Conservation (phyloP, 2,888 invertebrate genomes). For the Scelioninae gen. 2 region DNA sequence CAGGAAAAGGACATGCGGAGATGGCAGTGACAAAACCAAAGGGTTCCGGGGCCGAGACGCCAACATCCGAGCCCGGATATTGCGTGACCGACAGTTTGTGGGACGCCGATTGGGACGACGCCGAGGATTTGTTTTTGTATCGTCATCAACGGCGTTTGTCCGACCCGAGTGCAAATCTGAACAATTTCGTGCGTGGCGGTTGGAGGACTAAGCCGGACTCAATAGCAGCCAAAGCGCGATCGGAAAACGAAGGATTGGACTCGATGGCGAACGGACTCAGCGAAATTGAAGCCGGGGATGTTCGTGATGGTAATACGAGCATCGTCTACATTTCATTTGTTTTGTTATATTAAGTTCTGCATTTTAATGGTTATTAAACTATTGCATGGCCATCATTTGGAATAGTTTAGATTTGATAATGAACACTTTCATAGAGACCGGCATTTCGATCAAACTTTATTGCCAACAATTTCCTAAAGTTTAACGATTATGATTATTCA, state of each 20-base stretch:
- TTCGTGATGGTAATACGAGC: slow-evolving; percentile 86
- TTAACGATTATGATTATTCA: no score
- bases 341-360: no score
- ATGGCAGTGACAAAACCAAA: slow-evolving; percentile 97
- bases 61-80: slow-evolving; percentile 92
- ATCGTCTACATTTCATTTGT: not conserved
- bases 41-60: slow-evolving; percentile 95
- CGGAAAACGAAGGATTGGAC: slow-evolving; percentile 95
- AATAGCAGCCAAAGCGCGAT: slow-evolving; percentile 82
- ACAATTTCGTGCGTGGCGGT: slow-evolving; percentile 88
- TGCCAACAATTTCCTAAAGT: no score
- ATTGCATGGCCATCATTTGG: no score
- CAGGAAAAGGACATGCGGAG: slow-evolving; percentile 93
- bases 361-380: no score
- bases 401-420: no score
- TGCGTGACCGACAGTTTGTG: slow-evolving; percentile 88
- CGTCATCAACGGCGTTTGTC: slow-evolving; percentile 90
- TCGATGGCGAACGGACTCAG: slow-evolving; percentile 88
- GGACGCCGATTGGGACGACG: slow-evolving; percentile 93
- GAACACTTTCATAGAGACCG: no score
- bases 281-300: slow-evolving; percentile 95
- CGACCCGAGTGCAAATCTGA: slow-evolving; percentile 94
- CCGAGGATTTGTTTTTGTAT: slow-evolving; percentile 89
- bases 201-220: slow-evolving; percentile 83
- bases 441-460: no score